Evolutionary conservation across 2,888 invertebrate genomes (phyloP).

Genomic region (Erynnis tages): DNA sequence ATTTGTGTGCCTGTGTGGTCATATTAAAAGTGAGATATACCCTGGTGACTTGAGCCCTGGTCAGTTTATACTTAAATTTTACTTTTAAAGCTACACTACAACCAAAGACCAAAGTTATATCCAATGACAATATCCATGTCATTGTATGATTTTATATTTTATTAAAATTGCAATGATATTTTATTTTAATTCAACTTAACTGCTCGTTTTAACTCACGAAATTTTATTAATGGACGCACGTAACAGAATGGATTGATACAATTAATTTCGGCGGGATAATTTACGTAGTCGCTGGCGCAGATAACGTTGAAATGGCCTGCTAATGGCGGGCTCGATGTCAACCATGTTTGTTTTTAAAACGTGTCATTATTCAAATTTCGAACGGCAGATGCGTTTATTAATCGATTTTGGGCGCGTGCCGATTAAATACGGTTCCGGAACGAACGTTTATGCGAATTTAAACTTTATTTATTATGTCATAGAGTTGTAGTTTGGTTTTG

Average conservation of each 20-base stretch:
- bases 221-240: too few relatives aligned
- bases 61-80: too few relatives aligned
- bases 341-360: conserved; percentile 59
- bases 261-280: conserved; percentile 22
- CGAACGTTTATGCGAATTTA: neutral
- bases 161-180: too few relatives aligned
- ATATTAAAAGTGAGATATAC: too few relatives aligned
- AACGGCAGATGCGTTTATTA: conserved; percentile 72
- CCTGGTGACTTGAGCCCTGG: too few relatives aligned
- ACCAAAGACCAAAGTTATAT: too few relatives aligned
- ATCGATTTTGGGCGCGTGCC: conserved; percentile 46
- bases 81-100: too few relatives aligned
- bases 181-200: too few relatives aligned
- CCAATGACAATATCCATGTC: too few relatives aligned
- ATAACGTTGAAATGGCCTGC: conserved; percentile 45
- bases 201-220: too few relatives aligned
- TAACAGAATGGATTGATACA: conserved; percentile 1
- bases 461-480: conserved; percentile 19
- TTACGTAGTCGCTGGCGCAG: conserved; percentile 38
- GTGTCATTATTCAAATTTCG: conserved; percentile 76
- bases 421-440: conserved; percentile 1
- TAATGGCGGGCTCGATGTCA: conserved; percentile 58
- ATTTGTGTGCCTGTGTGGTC: too few relatives aligned
- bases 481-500: neutral
- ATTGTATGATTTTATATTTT: too few relatives aligned